A percentile compares a stretch with the other conserved stretches of the same genome.
Conservation (phyloP, 2,797 vertebrate genomes). For the Trachops cirrhosus region DNA sequence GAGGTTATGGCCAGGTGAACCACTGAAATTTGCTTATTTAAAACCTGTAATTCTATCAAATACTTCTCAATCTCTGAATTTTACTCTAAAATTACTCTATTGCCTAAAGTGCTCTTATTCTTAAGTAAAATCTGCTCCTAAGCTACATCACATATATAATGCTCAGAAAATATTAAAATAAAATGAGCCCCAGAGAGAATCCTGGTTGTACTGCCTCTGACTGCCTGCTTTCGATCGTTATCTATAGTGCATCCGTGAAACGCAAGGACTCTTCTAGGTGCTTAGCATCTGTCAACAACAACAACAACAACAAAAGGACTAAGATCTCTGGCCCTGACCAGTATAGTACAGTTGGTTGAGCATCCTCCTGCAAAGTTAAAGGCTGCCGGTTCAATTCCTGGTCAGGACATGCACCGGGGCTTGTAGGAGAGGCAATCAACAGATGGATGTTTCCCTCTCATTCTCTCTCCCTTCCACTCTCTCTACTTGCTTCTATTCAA, state of each 20-base stretch:
- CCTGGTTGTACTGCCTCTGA: neutral
- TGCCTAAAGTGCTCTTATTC: constrained; percentile 23
- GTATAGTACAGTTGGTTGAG: neutral
- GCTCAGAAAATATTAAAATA: constrained; percentile 40
- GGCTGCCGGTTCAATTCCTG: neutral
- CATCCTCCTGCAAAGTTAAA: neutral
- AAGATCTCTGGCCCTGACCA: neutral
- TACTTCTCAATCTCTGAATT: constrained; percentile 17
- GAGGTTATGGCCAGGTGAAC: neutral
- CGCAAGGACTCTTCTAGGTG: neutral
- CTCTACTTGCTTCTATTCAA: neutral
- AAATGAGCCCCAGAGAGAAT: neutral
- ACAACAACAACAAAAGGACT: neutral
- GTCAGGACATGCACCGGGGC: neutral
- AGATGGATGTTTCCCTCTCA: neutral
- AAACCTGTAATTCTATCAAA: constrained; percentile 38
- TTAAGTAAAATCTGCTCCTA: constrained; percentile 20
- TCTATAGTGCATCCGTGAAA: neutral
- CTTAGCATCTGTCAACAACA: constrained; percentile 1
- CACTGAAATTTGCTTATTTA: neutral
- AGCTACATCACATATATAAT: neutral
- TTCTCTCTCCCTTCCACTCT: neutral
- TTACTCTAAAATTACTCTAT: constrained; percentile 20
- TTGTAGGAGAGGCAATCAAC: no score
- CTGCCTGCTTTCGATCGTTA: neutral